Percentiles rank a stretch among this genome's conserved stretches.
Evolutionary conservation across 2,113 vertebrate species (phyloP).

Genomic region (Nansenia antarctica): DNA sequence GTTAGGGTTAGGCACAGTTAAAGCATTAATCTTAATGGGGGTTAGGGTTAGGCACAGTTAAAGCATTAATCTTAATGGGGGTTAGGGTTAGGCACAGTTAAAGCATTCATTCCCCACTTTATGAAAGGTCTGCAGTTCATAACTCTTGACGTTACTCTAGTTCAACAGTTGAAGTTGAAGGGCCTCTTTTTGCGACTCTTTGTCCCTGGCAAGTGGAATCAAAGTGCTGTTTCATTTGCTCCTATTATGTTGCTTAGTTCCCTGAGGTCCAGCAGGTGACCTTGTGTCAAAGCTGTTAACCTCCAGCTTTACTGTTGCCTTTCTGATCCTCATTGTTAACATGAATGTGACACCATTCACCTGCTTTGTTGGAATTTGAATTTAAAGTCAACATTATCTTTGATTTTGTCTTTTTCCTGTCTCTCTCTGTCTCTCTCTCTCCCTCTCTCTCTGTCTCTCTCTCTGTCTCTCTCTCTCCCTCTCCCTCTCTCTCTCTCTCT

Average conservation of each 20-base stretch:
- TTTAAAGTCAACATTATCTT: not conserved
- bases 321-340: not conserved
- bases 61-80: no score
- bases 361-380: not conserved
- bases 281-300: not conserved
- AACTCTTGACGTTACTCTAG: no score
- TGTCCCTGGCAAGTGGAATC: not conserved
- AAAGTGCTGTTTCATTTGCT: not conserved
- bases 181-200: no score
- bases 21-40: no score
- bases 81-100: no score
- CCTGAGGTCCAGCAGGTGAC: no score
- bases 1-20: no score
- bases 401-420: no score
- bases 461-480: conserved; percentile 7
- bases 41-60: no score
- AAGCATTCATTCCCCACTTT: not conserved
- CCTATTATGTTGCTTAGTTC: not conserved
- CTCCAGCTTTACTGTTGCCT: not conserved
- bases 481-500: not conserved
- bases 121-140: not conserved
- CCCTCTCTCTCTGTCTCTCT: conserved; percentile 5
- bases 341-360: not conserved
- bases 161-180: no score
- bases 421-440: not conserved